Evolutionary conservation across 2,888 invertebrate species (phyloP).

Genomic region (Ophraella communa): DNA sequence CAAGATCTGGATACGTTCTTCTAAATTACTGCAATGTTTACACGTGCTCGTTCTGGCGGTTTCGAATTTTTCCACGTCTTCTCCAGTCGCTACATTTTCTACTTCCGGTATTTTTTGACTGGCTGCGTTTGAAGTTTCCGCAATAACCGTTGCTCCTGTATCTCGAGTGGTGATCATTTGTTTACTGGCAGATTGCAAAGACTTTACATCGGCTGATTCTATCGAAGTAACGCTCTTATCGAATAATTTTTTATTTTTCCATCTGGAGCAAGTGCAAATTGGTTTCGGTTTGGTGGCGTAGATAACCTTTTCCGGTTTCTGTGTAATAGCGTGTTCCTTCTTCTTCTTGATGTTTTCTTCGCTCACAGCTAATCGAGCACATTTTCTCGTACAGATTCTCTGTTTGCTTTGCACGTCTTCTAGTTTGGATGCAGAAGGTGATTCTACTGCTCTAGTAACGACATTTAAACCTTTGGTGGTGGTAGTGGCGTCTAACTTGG

Average conservation of each 20-base stretch:
- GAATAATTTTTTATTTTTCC: background rate
- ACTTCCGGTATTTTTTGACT: background rate
- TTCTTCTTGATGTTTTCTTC: background rate
- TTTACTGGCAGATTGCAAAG: background rate
- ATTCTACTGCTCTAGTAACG: background rate
- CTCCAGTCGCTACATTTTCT: background rate
- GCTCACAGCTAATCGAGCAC: background rate
- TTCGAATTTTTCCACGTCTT: conserved; percentile 7
- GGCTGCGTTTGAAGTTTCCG: background rate
- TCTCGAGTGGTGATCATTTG: background rate
- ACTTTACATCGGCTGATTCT: background rate
- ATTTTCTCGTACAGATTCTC: background rate
- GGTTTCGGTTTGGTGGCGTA: background rate
- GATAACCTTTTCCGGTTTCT: background rate
- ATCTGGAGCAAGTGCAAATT: too few relatives aligned
- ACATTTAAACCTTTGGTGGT: background rate
- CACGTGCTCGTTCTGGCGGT: background rate
- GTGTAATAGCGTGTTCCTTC: background rate
- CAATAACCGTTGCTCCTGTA: background rate
- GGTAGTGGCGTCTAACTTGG: background rate
- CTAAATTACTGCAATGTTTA: conserved; percentile 10
- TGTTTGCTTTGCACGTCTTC: background rate
- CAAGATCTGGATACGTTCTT: conserved; percentile 26
- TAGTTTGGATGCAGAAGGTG: background rate
- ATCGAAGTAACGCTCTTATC: background rate